Evolutionary conservation across 2,113 vertebrate species (phyloP), one percentile per base, ranked within the genome.

Genomic region (Cyphomyrus discorhynchus): DNA sequence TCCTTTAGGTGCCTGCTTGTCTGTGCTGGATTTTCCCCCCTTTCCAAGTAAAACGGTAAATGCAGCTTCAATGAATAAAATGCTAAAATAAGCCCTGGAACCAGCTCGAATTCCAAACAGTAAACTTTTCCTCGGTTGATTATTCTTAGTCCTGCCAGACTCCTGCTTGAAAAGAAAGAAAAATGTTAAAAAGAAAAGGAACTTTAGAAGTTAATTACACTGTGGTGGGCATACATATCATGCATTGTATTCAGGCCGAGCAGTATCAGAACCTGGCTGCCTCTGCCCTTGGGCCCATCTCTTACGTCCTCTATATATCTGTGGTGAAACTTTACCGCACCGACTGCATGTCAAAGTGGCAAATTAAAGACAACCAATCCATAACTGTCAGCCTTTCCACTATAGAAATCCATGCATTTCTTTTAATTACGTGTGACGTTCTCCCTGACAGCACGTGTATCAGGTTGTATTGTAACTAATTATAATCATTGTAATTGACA

Each of bases 101-200:
- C 93, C 94, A 94, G 94, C 95, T 94, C 93, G 94, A 95, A 95
- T 94, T 95, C 94, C 94, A 94, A 94, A 94, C 93, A 94, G 95
- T 95, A 95, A 95, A 95, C 93, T 95, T 95, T 94, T 94, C 93
- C 94, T 96, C 93, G 95, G 94, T 95, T 95, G 95, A 96, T 96
- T 95, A 96, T 94, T 94, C 94, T 94, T 93, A 96, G 93, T 94
- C 93, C 92, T 96, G 95, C 94, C 94, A 94, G 96, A 93, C 92
- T 95, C 91, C 89, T 42, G 93, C 92, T 93, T 94, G 93, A 95
- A 95, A 94, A 94, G 93, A 93, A 95, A 93, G 83, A 74, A 86
- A 56, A 92, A 94, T 21, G 93, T 92, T 70, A 70, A n/a, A 45
- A 66, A 58, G 83, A 90, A 90, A 91, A 92, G 93, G 93, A 94